Evolutionary conservation across 2,888 invertebrate species (phyloP).

Genomic region (Dysmachus trigonus): DNA sequence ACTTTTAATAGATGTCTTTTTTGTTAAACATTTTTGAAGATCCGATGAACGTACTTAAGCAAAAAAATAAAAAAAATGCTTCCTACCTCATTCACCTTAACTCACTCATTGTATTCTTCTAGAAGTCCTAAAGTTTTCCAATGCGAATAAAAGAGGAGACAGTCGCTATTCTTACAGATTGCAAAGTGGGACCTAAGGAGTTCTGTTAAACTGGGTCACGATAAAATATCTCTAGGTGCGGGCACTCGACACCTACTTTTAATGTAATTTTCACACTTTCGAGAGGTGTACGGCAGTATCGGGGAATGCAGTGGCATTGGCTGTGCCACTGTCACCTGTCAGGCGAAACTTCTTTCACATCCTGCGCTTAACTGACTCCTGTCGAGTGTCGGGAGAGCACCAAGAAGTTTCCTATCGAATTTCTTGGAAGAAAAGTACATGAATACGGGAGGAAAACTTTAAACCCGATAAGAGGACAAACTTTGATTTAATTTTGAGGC

Average conservation of each 20-base stretch:
- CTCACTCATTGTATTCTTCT: neutral
- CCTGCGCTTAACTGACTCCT: constrained; percentile 8
- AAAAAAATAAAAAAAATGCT: neutral
- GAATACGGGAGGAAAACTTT: neutral
- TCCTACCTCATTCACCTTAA: neutral
- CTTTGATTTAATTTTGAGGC: constrained; percentile 30
- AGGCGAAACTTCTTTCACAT: constrained; percentile 14
- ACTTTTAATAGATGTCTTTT: no score
- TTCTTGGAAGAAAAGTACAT: neutral
- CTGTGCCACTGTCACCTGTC: neutral
- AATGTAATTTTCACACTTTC: constrained; percentile 12
- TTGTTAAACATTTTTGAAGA: no score
- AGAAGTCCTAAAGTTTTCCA: neutral
- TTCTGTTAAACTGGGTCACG: neutral
- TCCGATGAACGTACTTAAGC: no score
- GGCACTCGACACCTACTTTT: constrained; percentile 9
- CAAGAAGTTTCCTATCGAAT: constrained; percentile 23
- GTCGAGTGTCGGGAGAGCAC: neutral
- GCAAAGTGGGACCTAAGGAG: neutral
- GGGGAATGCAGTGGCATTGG: neutral
- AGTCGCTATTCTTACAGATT: neutral
- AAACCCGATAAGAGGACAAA: constrained; percentile 25
- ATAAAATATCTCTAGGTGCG: neutral
- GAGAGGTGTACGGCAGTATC: neutral
- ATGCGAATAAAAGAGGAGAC: neutral